These are phyloP conservation scores for Xiphorhynchus elegans DNA, from an alignment of 2,113 vertebrate species.

Conservation along the genomic window DNA sequence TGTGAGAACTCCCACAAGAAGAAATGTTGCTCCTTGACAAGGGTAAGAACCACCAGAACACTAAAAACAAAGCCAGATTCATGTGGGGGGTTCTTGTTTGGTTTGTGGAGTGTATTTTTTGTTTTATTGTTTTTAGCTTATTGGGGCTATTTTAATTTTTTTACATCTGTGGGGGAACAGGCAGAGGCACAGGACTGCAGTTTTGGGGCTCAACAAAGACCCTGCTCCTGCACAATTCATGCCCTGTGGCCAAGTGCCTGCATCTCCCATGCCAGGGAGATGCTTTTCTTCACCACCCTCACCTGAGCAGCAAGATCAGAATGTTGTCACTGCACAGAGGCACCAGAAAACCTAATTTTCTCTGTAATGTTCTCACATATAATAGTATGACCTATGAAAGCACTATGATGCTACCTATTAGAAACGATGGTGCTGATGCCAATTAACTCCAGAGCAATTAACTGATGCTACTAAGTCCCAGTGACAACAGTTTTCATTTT, in stretches of 20 bases:
- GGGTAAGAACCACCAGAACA: neutral
- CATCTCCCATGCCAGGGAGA: neutral
- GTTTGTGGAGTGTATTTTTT: too few species aligned
- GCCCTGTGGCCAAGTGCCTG: accelerated
- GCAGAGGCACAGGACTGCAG: neutral
- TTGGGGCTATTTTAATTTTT: neutral
- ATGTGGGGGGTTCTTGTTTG: neutral
- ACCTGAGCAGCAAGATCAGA: neutral
- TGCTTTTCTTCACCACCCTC: neutral
- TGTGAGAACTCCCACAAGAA: neutral
- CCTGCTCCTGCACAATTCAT: accelerated
- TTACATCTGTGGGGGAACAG: neutral
- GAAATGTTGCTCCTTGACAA: neutral
- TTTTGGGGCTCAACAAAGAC: neutral
- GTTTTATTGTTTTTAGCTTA: neutral
- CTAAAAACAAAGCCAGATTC: neutral
- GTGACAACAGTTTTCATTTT: neutral
- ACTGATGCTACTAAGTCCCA: neutral
- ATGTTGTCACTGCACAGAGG: neutral
- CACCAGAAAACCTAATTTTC: neutral
- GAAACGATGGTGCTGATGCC: neutral
- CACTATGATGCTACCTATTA: neutral
- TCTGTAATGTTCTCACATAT: neutral
- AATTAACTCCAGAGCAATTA: neutral
- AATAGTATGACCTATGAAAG: neutral